These are phyloP conservation scores for Hyles vespertilio DNA, from an alignment of 1,140 invertebrate species.

Conservation along the genomic window DNA sequence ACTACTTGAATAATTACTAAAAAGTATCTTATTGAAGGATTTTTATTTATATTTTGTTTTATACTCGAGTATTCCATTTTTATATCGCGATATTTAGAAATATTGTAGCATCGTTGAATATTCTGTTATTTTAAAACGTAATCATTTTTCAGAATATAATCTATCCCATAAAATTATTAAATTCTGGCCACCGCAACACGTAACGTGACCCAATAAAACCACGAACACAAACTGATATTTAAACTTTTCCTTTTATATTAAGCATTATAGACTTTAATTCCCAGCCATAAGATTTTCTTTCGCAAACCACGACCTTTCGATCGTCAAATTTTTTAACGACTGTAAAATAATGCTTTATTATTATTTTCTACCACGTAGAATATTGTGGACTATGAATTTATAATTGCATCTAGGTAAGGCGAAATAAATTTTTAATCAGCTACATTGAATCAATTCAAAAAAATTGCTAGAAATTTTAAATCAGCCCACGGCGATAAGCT, in stretches of 20 bases:
- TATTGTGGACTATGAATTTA: slow-evolving; percentile 12
- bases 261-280: slow-evolving; percentile 10
- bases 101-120: too few species aligned
- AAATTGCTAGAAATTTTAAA: too few species aligned
- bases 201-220: slow-evolving; percentile 38
- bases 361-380: slow-evolving; percentile 11
- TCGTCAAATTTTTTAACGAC: slow-evolving; percentile 23
- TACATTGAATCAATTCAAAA: too few species aligned
- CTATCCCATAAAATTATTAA: background rate
- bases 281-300: slow-evolving; percentile 12
- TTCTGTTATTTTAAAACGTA: too few species aligned
- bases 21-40: too few species aligned
- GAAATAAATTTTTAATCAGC: background rate
- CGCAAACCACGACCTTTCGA: slow-evolving; percentile 8
- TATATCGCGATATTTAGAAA: too few species aligned
- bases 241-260: slow-evolving; percentile 4
- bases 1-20: too few species aligned
- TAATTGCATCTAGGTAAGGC: slow-evolving; percentile 5
- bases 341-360: slow-evolving; percentile 19
- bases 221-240: slow-evolving; percentile 19
- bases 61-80: too few species aligned
- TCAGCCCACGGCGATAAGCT: too few species aligned
- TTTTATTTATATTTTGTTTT: too few species aligned
- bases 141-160: too few species aligned
- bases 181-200: slow-evolving; percentile 4